Evolutionary conservation across 2,113 vertebrate species (phyloP).

Genomic region (Talpa occidentalis): DNA sequence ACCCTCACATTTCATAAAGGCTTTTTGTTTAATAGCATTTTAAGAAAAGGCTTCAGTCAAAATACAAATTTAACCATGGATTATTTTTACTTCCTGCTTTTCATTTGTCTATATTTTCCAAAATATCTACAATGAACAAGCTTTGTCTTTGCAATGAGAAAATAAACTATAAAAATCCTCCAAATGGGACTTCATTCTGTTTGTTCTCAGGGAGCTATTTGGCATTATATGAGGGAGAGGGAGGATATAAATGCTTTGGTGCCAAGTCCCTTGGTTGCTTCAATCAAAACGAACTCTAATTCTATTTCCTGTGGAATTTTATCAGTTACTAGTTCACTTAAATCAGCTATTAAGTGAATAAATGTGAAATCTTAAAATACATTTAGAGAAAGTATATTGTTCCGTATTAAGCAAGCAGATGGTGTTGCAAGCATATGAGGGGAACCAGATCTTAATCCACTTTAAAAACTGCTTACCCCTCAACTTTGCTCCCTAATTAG

Average conservation of each 20-base stretch:
- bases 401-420: conserved; percentile 78
- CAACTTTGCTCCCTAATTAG: conserved; percentile 84
- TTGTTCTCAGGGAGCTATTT: background rate
- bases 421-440: conserved; percentile 71
- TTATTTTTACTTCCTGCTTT: background rate
- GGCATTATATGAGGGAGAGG: too few species aligned
- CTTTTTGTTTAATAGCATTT: background rate
- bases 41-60: background rate
- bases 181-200: background rate
- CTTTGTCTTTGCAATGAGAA: background rate
- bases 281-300: conserved; percentile 64
- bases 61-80: background rate
- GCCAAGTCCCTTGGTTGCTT: background rate
- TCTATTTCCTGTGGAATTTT: conserved; percentile 72
- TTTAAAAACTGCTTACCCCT: conserved; percentile 85
- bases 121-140: background rate
- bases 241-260: rapidly evolving
- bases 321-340: conserved; percentile 71
- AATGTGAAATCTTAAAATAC: conserved; percentile 80
- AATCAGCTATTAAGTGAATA: conserved; percentile 79
- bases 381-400: conserved; percentile 78
- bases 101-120: background rate
- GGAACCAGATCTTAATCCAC: conserved; percentile 79
- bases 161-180: conserved; percentile 3
- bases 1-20: background rate